Evolutionary conservation across 2,888 invertebrate genomes (phyloP).

Genomic region (Lycophotia porphyrea): DNA sequence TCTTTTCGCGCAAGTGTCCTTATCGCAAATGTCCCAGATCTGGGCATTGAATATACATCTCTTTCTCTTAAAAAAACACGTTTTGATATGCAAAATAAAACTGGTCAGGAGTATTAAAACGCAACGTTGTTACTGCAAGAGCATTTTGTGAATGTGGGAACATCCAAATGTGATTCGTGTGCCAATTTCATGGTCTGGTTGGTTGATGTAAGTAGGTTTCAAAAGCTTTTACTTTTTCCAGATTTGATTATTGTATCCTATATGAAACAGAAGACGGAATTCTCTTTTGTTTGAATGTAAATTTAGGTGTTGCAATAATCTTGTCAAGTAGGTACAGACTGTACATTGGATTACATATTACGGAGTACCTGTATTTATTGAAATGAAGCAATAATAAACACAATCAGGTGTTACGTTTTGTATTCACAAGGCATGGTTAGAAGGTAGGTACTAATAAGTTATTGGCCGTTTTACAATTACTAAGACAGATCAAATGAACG

Average conservation of each 20-base stretch:
- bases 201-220: conserved; percentile 12
- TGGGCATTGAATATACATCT: too few relatives aligned
- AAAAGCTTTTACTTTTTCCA: conserved; percentile 40
- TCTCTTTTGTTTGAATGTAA: conserved; percentile 21
- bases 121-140: not conserved
- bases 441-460: not conserved
- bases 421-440: not conserved
- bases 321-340: not conserved
- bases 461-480: not conserved
- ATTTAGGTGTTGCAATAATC: conserved; percentile 15
- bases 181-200: conserved; percentile 11
- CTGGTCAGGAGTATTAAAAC: too few relatives aligned
- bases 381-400: conserved; percentile 5
- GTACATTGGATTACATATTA: not conserved
- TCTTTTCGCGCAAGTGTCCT: too few relatives aligned
- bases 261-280: conserved; percentile 21
- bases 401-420: not conserved
- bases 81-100: not conserved
- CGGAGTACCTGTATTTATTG: not conserved
- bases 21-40: too few relatives aligned
- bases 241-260: conserved; percentile 26
- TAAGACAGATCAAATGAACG: not conserved
- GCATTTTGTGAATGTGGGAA: conserved; percentile 10
- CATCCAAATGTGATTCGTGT: conserved; percentile 24
- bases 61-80: too few relatives aligned